phyloP scores from a whole-genome alignment of 2,888 invertebrate genomes.

The Therioaphis trifolii region DNA sequence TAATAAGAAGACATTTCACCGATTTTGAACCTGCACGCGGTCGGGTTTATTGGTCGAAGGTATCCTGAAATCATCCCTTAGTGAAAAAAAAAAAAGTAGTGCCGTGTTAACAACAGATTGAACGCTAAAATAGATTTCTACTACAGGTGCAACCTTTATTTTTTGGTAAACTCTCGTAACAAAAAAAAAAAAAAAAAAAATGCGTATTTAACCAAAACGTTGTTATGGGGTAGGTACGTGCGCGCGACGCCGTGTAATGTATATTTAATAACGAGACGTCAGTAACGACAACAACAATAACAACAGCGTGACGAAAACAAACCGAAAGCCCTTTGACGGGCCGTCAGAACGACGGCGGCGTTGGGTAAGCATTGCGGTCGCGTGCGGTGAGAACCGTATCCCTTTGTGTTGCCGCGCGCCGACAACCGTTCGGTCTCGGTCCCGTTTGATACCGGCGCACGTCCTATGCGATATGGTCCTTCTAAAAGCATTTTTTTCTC shows the following conservation, averaged over 20 bases:
- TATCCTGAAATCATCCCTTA: no score
- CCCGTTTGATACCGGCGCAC: no score
- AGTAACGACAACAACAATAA: not conserved
- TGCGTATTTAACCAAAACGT: not conserved
- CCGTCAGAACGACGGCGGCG: not conserved
- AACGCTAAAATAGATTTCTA: not conserved
- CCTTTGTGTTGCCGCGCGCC: no score
- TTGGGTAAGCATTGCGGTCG: not conserved
- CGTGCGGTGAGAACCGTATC: no score
- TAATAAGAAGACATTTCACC: no score
- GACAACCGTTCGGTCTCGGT: no score
- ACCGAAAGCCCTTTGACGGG: not conserved
- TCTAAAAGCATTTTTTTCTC: no score
- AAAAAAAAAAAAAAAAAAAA: slow-evolving; percentile 17
- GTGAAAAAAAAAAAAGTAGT: no score
- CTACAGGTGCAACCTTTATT: not conserved
- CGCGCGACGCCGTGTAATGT: not conserved
- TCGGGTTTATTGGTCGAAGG: no score
- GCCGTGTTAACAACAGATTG: not conserved
- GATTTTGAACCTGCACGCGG: no score
- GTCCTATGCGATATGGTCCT: no score
- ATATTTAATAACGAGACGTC: not conserved
- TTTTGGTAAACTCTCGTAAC: not conserved
- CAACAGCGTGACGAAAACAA: no score
- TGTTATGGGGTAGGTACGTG: slow-evolving; percentile 10